A percentile compares a stretch with the other conserved stretches of the same genome.
phyloP scores from a whole-genome alignment of 2,797 vertebrate species.

The Morus bassanus region DNA sequence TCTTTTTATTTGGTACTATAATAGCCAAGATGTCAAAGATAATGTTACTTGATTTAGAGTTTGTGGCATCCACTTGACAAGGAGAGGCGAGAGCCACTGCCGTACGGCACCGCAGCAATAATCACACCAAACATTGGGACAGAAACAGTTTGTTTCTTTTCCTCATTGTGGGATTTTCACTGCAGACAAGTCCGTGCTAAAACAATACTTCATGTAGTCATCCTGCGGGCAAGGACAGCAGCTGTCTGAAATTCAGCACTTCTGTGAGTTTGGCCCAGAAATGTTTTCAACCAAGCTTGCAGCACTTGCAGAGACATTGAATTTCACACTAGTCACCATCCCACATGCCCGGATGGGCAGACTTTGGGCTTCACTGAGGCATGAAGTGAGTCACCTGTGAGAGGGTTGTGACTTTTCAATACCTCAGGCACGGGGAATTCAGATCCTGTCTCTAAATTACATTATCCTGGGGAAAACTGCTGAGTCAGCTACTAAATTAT shows the following conservation, averaged over 20 bases:
- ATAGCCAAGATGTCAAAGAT: background rate
- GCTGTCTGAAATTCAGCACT: background rate
- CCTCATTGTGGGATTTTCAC: background rate
- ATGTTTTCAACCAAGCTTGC: background rate
- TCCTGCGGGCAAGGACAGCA: background rate
- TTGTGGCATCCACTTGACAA: background rate
- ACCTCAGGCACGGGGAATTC: accelerated
- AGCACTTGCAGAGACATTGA: background rate
- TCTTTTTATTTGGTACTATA: background rate
- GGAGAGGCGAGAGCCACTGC: background rate
- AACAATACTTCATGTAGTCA: background rate
- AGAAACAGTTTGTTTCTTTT: background rate
- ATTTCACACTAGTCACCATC: background rate
- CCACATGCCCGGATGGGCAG: background rate
- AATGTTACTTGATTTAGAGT: background rate
- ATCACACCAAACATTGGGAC: background rate
- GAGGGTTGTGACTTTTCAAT: accelerated
- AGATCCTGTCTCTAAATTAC: background rate
- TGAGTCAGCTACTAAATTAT: background rate
- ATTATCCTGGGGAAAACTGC: background rate
- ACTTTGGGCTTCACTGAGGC: background rate
- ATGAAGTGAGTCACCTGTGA: background rate
- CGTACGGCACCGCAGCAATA: accelerated
- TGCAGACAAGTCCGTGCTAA: background rate
- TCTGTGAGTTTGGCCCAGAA: background rate